A percentile compares a stretch with the other conserved stretches of the same genome.
phyloP scores from a whole-genome alignment of 2,797 vertebrate genomes.

The Poecilia gillii region DNA sequence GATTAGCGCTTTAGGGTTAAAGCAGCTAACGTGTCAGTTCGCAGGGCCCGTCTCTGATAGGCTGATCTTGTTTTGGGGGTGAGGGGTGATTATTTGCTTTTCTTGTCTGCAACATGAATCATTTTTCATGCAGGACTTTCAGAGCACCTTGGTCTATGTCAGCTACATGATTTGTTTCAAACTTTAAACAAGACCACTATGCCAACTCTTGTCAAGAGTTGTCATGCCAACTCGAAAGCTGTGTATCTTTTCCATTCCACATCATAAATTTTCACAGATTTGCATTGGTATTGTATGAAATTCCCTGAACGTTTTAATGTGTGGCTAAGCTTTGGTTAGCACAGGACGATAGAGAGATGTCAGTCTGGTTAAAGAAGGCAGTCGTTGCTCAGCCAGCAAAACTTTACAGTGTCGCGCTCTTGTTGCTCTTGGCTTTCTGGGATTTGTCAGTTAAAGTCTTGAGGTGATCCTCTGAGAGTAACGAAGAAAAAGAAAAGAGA shows the following conservation, averaged over 20 bases:
- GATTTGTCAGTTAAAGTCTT: conserved; percentile 24
- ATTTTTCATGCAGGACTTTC: neutral
- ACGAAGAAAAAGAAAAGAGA: conserved; percentile 22
- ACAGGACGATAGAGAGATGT: neutral
- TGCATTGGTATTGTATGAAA: neutral
- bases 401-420: conserved; percentile 7
- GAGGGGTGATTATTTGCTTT: neutral
- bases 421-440: conserved; percentile 25
- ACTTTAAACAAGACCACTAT: neutral
- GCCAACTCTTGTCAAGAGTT: neutral
- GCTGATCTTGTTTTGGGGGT: neutral
- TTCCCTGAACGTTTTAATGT: neutral
- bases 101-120: neutral
- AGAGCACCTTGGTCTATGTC: neutral
- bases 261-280: neutral
- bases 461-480: conserved; percentile 42
- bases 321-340: neutral
- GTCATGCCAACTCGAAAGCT: neutral
- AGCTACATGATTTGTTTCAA: neutral
- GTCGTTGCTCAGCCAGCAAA: conserved; percentile 3
- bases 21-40: neutral
- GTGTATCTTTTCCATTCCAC: neutral
- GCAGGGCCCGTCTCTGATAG: neutral
- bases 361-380: neutral
- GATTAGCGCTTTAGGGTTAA: neutral